phyloP scores from a whole-genome alignment of 2,113 vertebrate genomes.

The Elachura formosa region DNA sequence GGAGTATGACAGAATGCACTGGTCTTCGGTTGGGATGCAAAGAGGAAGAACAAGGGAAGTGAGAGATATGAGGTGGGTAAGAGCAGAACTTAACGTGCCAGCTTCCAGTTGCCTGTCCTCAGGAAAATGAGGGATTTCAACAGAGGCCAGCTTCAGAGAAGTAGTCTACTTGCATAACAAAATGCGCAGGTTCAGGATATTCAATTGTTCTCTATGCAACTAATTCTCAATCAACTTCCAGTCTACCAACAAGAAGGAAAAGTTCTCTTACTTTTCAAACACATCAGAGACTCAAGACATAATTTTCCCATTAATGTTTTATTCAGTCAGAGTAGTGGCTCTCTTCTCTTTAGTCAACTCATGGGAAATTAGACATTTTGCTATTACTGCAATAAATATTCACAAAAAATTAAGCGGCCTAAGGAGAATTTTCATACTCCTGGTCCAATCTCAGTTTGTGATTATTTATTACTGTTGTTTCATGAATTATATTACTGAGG shows the following conservation, averaged over 20 bases:
- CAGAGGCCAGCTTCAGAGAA: neutral
- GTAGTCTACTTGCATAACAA: neutral
- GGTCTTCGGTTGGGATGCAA: neutral
- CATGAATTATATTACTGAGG: neutral
- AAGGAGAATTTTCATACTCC: neutral
- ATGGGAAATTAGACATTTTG: neutral
- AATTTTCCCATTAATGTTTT: neutral
- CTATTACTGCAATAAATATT: neutral
- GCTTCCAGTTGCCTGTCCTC: neutral
- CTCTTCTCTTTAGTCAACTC: neutral
- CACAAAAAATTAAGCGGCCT: neutral
- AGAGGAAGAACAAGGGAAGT: neutral
- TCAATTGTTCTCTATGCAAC: neutral
- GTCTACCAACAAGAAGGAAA: neutral
- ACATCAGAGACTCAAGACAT: neutral
- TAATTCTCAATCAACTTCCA: slow-evolving; percentile 2
- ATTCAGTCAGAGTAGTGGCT: neutral
- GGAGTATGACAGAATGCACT: neutral
- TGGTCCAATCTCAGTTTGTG: neutral
- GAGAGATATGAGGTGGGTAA: neutral
- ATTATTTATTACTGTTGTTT: neutral
- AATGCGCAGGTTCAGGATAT: neutral
- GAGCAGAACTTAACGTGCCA: neutral
- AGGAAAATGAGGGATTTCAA: neutral
- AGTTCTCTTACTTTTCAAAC: neutral